Percentiles rank a stretch among this genome's conserved stretches.
Conservation (phyloP, 2,797 vertebrate species). For the Furcifer pardalis region DNA sequence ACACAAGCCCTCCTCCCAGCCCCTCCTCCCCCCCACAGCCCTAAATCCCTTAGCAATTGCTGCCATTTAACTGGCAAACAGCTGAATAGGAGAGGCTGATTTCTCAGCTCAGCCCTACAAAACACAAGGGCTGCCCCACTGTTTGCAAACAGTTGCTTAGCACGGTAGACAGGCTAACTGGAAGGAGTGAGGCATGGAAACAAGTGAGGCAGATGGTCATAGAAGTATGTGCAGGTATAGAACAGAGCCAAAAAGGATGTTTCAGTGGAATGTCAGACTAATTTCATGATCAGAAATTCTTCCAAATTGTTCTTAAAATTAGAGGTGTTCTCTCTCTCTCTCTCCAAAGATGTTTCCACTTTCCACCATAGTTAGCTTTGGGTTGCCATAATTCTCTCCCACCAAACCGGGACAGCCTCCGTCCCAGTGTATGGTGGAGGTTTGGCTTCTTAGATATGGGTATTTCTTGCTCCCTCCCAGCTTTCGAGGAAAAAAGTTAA, state of each 20-base stretch:
- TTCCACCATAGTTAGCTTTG: neutral
- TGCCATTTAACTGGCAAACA: constrained; percentile 65
- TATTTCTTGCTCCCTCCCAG: no score
- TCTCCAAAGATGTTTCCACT: neutral
- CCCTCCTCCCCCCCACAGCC: neutral
- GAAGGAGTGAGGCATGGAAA: neutral
- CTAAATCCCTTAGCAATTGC: constrained; percentile 32
- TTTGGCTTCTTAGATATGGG: no score
- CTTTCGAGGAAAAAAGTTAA: no score
- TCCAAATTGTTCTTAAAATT: neutral
- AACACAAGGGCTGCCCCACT: constrained; percentile 39
- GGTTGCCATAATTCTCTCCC: no score
- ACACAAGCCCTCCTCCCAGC: constrained; percentile 32
- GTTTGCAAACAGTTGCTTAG: constrained; percentile 37
- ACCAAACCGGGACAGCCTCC: no score
- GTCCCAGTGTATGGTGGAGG: no score
- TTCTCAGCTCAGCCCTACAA: constrained; percentile 53
- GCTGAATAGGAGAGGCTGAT: constrained; percentile 34
- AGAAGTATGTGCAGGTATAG: neutral
- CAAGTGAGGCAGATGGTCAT: neutral
- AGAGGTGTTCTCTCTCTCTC: neutral
- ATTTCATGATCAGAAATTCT: neutral
- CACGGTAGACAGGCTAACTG: neutral
- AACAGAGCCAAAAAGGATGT: neutral
- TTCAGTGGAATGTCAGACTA: neutral